Percentiles rank a stretch among this genome's conserved stretches.
Conservation (phyloP, 2,113 vertebrate species). For the Sisor rabdophorus region DNA sequence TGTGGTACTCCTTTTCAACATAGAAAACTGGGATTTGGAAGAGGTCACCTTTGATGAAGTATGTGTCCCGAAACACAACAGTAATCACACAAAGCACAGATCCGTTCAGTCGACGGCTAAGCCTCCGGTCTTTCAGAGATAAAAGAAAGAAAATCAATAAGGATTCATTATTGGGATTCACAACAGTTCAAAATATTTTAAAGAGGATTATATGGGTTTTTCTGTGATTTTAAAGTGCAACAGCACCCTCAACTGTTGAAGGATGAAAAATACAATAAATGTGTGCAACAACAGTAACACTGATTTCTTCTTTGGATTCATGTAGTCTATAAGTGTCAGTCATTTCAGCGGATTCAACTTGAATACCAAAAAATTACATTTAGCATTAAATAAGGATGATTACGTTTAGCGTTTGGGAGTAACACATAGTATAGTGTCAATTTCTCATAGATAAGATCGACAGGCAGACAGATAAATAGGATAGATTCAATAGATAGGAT, state of each 20-base stretch:
- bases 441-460: background rate
- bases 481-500: background rate
- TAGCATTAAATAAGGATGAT: background rate
- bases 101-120: background rate
- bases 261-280: background rate
- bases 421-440: background rate
- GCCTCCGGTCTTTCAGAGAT: background rate
- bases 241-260: background rate
- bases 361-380: background rate
- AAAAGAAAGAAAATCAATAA: background rate
- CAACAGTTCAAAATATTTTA: background rate
- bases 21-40: constrained; percentile 94
- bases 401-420: background rate
- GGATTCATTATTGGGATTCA: background rate
- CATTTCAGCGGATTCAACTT: background rate
- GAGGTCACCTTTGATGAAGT: constrained; percentile 98
- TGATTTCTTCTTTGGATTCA: background rate
- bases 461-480: background rate
- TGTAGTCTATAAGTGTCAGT: background rate
- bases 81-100: constrained; percentile 5
- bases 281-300: background rate
- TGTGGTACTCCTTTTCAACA: constrained; percentile 94
- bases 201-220: background rate
- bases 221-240: background rate
- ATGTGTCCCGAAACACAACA: background rate